Percentiles rank a stretch among this genome's conserved stretches.
These are phyloP conservation scores for Smittia aterrima DNA, from an alignment of 2,888 invertebrate genomes.

Conservation along the genomic window DNA sequence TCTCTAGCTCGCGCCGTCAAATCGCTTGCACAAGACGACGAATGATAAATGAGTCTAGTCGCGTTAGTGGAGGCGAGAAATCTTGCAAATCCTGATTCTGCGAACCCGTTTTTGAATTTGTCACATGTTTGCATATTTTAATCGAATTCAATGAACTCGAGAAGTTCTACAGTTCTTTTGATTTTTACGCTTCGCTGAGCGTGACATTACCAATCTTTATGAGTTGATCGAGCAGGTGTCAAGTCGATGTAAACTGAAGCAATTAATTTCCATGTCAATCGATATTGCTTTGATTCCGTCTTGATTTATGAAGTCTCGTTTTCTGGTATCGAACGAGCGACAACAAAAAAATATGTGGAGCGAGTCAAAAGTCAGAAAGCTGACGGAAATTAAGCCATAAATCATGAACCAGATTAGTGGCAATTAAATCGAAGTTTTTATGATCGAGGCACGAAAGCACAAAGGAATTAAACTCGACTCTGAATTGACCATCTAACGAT, in stretches of 20 bases:
- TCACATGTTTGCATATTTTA: not conserved
- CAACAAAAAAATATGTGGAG: not conserved
- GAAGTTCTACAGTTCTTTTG: not conserved
- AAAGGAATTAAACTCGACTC: not conserved
- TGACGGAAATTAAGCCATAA: not conserved
- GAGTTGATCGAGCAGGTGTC: not conserved
- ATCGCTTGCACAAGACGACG: not conserved
- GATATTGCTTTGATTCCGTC: not conserved
- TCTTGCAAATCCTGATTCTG: not conserved
- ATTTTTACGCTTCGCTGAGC: not conserved
- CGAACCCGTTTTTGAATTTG: not conserved
- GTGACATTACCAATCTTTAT: no score
- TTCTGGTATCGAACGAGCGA: no score
- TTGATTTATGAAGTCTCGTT: not conserved
- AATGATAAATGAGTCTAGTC: conserved; percentile 6
- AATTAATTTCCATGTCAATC: not conserved
- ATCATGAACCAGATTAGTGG: not conserved
- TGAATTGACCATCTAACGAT: conserved; percentile 3
- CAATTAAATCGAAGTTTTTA: not conserved
- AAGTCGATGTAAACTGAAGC: not conserved
- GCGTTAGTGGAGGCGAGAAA: not conserved
- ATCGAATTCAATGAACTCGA: not conserved
- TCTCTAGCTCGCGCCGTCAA: not conserved
- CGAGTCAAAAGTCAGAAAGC: conserved; percentile 1
- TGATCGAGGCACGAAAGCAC: not conserved